These are phyloP conservation scores for Liodrosophila aerea DNA, from an alignment of 2,888 invertebrate genomes.

Conservation along the genomic window DNA sequence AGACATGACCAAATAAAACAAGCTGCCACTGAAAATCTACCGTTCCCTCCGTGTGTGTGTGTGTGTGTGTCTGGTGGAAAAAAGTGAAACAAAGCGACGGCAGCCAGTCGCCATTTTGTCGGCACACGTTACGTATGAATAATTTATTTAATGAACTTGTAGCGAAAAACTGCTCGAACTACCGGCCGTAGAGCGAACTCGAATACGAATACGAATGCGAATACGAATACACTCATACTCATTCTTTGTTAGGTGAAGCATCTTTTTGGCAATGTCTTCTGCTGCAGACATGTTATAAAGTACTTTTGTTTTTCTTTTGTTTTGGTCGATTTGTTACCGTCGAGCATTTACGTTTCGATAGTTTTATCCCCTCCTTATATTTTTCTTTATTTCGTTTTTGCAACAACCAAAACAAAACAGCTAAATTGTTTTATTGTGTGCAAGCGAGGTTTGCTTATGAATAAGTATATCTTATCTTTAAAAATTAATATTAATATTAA, in stretches of 20 bases:
- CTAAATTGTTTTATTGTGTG: slow-evolving; percentile 27
- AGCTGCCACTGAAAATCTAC: slow-evolving; percentile 59
- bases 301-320: slow-evolving; percentile 68
- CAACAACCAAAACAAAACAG: slow-evolving; percentile 61
- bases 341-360: slow-evolving; percentile 56
- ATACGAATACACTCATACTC: slow-evolving; percentile 15
- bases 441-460: slow-evolving; percentile 22
- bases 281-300: slow-evolving; percentile 67
- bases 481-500: not conserved
- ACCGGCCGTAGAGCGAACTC: slow-evolving; percentile 21
- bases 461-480: not conserved
- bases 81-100: slow-evolving; percentile 67
- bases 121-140: slow-evolving; percentile 79
- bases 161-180: slow-evolving; percentile 36
- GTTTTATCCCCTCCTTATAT: slow-evolving; percentile 39
- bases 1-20: slow-evolving; percentile 64
- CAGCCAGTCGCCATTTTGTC: slow-evolving; percentile 69
- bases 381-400: slow-evolving; percentile 40
- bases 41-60: slow-evolving; percentile 13
- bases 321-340: slow-evolving; percentile 66
- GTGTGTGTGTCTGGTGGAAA: slow-evolving; percentile 23
- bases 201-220: slow-evolving; percentile 28
- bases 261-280: slow-evolving; percentile 37
- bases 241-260: slow-evolving; percentile 42
- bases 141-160: slow-evolving; percentile 80